Evolutionary conservation across 2,797 vertebrate genomes (phyloP).

Genomic region (Heliangelus exortis): DNA sequence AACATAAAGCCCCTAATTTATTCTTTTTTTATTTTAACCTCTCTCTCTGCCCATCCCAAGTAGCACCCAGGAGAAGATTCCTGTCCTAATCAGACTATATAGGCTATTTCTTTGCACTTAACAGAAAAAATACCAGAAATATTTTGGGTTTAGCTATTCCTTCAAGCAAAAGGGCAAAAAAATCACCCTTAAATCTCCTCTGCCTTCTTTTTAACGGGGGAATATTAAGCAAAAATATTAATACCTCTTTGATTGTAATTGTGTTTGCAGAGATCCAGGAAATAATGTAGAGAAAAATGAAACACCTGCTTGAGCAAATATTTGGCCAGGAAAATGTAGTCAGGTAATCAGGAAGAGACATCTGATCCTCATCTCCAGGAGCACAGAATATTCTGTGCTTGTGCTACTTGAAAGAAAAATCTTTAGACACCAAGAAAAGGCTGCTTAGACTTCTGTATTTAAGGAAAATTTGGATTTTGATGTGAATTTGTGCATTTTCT

Average conservation of each 20-base stretch:
- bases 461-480: background rate
- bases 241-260: background rate
- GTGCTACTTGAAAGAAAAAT: background rate
- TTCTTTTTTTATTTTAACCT: background rate
- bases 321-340: background rate
- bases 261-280: background rate
- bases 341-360: background rate
- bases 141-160: too few relatives aligned
- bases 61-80: background rate
- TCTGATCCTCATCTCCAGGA: background rate
- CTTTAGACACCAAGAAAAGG: rapidly evolving
- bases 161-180: too few relatives aligned
- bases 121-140: background rate
- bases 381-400: rapidly evolving
- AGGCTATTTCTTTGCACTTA: too few relatives aligned
- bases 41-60: background rate
- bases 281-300: background rate
- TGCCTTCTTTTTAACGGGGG: background rate
- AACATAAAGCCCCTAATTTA: too few relatives aligned
- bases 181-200: background rate
- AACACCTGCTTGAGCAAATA: background rate
- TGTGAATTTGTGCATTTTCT: background rate
- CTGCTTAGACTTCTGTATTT: background rate
- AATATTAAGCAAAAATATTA: background rate
- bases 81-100: too few relatives aligned